Evolutionary conservation across 2,888 invertebrate genomes (phyloP), one percentile per base, ranked within the genome.

Genomic region (Ochropleura plecta): DNA sequence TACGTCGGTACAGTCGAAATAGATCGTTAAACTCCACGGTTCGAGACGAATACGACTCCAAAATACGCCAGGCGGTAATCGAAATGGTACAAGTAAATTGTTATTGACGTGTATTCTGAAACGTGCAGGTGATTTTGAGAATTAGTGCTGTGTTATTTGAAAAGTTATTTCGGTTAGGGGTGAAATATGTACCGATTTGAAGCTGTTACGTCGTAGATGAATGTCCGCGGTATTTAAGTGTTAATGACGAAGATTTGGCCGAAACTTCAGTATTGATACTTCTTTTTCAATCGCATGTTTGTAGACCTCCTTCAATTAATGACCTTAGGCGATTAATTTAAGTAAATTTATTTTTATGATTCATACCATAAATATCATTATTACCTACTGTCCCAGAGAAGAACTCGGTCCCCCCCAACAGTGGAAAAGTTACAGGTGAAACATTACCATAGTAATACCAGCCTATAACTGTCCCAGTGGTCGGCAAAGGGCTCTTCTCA

Each of bases 21-120:
- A 91, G 93, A 92, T 94, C 95, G 93, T 95, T 94, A 95, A 95
- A 93, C 91, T 93, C 92, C 92, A 94, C 93, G 95, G 91, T 86
- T 92, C 94, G 92, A 93, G 90, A 88, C 89, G 84, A 86, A 85
- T 85, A 82, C 85, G 81, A 88, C 86, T 84, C 86, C 81, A 82
- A 89, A 88, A 88, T 89, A 86, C 86, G 85, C 82, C 79, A 83
- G 71, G 78, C 78, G 73, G 81, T 86, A 83, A 89, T 88, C 83
- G 88, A 87, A 89, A 90, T 88, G 75, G 84, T 87, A 90, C 87
- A 88, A 86, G 83, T 85, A 86, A 91, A 92, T 90, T 91, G 92
- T 92, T 92, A 93, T 92, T 91, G 91, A 92, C 91, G 90, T 91
- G 90, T 88, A 79, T 73, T 72, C 76, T 76, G 65, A 76, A 86